Evolutionary conservation across 2,113 vertebrate species (phyloP).

Genomic region (Smithornis capensis): DNA sequence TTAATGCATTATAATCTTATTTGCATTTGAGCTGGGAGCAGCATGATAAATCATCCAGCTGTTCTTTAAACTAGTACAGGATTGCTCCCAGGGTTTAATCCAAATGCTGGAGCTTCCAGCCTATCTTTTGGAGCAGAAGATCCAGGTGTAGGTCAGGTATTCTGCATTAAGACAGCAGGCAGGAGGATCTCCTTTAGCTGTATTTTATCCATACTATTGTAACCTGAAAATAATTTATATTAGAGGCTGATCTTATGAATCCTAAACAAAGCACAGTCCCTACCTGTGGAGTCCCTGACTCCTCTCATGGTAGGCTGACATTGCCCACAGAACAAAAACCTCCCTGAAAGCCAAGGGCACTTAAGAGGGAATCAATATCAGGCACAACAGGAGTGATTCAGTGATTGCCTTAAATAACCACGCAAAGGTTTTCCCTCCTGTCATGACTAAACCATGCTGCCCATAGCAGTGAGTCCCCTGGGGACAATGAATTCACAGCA

Average conservation of each 20-base stretch:
- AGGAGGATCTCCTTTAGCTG: neutral
- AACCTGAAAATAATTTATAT: neutral
- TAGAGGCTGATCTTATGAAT: neutral
- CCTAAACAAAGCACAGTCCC: neutral
- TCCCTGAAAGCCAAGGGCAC: neutral
- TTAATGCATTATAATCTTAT: neutral
- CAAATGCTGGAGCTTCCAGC: neutral
- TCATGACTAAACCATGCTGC: neutral
- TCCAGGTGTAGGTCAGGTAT: neutral
- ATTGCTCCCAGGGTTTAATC: neutral
- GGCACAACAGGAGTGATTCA: neutral
- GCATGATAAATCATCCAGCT: neutral
- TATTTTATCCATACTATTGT: neutral
- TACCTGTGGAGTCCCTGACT: neutral
- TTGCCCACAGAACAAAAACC: neutral
- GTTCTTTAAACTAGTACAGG: neutral
- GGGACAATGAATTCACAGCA: neutral
- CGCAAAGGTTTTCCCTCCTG: neutral
- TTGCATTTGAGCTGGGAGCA: neutral
- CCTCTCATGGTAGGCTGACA: neutral
- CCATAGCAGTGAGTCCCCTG: neutral
- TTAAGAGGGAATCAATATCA: neutral
- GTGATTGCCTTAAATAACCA: constrained; percentile 26
- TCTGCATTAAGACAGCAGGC: neutral
- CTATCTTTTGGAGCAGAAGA: neutral